Conservation (phyloP, 2,797 vertebrate species). For the Mus caroli region DNA sequence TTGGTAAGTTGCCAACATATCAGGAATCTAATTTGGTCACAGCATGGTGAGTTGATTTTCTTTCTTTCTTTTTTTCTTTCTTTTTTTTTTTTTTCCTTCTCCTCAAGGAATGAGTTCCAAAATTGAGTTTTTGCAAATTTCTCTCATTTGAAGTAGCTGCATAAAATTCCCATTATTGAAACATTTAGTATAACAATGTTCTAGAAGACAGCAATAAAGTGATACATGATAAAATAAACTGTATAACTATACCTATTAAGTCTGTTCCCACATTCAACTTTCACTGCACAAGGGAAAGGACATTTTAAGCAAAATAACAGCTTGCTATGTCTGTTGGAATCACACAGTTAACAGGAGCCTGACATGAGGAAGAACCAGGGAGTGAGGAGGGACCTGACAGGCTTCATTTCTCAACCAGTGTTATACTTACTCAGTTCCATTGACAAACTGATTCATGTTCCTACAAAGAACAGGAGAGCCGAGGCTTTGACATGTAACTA, state of each 20-base stretch:
- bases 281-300: conserved; percentile 32
- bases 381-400: conserved; percentile 71
- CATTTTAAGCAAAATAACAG: conserved; percentile 83
- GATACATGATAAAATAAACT: conserved; percentile 83
- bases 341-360: conserved; percentile 75
- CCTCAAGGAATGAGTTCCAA: conserved; percentile 82
- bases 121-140: conserved; percentile 85
- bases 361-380: conserved; percentile 66
- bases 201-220: conserved; percentile 83
- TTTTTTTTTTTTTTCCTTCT: not conserved
- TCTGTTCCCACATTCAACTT: conserved; percentile 80
- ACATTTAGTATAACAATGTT: conserved; percentile 85
- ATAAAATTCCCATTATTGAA: conserved; percentile 85
- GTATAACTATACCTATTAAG: conserved; percentile 80
- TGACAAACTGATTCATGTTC: conserved; percentile 8
- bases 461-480: not conserved
- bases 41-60: conserved; percentile 66
- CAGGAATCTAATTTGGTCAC: conserved; percentile 80
- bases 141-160: conserved; percentile 84
- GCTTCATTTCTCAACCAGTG: conserved; percentile 13
- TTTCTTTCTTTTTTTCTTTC: not conserved
- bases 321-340: conserved; percentile 80
- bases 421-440: conserved; percentile 23
- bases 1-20: conserved; percentile 72
- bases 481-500: not conserved